These are phyloP conservation scores for Ectropis grisescens DNA, from an alignment of 1,140 invertebrate genomes.

Conservation along the genomic window DNA sequence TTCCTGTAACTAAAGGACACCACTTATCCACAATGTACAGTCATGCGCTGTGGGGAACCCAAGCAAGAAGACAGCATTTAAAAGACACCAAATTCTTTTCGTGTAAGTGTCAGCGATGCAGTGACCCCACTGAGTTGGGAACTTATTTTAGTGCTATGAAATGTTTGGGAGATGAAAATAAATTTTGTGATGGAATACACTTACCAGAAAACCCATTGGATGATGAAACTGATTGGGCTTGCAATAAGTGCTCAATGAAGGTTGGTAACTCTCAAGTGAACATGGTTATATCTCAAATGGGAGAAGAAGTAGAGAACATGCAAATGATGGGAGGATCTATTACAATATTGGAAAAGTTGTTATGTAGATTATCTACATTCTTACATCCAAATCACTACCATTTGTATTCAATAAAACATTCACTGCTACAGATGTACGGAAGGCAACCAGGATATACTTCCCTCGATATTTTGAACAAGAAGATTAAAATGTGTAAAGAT, in stretches of 20 bases:
- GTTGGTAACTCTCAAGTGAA: conserved; percentile 58
- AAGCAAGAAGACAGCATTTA: conserved; percentile 82
- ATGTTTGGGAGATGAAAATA: conserved; percentile 73
- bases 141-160: conserved; percentile 82
- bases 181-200: conserved; percentile 75
- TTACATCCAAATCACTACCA: conserved; percentile 88
- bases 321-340: conserved; percentile 72
- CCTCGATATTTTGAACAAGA: conserved; percentile 73
- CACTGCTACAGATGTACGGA: conserved; percentile 82
- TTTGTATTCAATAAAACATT: conserved; percentile 83
- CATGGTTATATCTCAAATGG: conserved; percentile 77
- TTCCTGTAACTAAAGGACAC: conserved; percentile 76
- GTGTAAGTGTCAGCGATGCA: conserved; percentile 81
- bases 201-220: conserved; percentile 77
- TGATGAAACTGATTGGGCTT: conserved; percentile 80
- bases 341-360: conserved; percentile 72
- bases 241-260: conserved; percentile 76
- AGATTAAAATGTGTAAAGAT: conserved; percentile 77
- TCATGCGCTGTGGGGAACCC: conserved; percentile 87
- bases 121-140: conserved; percentile 82
- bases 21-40: conserved; percentile 87
- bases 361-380: conserved; percentile 75
- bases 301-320: conserved; percentile 80
- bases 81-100: conserved; percentile 85
- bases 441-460: conserved; percentile 73